Evolutionary conservation across 1,140 invertebrate species (phyloP).

Genomic region (Spodoptera frugiperda): DNA sequence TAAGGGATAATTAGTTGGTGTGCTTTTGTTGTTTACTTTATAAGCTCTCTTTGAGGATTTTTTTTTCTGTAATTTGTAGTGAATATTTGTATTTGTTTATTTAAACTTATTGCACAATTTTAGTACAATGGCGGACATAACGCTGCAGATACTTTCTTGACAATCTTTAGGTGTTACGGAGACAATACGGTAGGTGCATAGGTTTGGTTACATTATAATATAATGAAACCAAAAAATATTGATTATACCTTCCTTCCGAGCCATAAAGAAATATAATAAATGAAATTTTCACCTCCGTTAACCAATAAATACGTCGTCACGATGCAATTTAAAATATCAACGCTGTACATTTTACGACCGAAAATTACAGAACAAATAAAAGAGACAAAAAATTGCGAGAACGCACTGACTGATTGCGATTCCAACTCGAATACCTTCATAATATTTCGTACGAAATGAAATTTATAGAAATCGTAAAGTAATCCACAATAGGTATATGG

Average conservation of each 20-base stretch:
- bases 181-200: too few species aligned
- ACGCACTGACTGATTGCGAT: constrained; percentile 25
- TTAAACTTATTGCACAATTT: too few species aligned
- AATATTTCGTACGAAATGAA: constrained; percentile 48
- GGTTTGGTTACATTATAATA: too few species aligned
- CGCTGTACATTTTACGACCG: background rate
- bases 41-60: too few species aligned
- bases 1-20: too few species aligned
- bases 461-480: constrained; percentile 59
- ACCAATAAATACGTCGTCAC: constrained; percentile 13
- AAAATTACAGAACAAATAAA: constrained; percentile 28
- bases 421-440: background rate
- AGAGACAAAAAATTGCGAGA: constrained; percentile 11
- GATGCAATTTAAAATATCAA: constrained; percentile 34
- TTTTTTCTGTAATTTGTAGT: too few species aligned
- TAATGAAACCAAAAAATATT: background rate
- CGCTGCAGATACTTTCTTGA: too few species aligned
- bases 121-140: too few species aligned
- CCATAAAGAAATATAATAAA: background rate
- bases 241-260: background rate
- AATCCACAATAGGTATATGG: constrained; percentile 45
- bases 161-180: too few species aligned
- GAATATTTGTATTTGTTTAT: too few species aligned
- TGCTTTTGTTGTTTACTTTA: too few species aligned
- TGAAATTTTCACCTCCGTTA: constrained; percentile 15